Conservation (phyloP, 1,140 invertebrate species). For the Drosophila insularis region DNA sequence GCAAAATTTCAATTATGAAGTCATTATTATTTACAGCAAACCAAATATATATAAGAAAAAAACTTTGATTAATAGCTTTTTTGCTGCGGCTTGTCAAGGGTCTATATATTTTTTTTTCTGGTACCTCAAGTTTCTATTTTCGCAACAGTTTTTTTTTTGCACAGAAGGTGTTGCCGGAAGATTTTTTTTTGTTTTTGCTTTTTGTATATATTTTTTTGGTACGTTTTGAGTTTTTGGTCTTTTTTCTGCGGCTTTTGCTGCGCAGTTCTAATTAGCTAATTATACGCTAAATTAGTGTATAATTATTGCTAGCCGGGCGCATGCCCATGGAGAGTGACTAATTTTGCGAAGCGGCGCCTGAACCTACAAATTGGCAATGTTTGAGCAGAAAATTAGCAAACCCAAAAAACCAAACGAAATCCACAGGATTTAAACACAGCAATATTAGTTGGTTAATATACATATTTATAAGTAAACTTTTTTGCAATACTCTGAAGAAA, state of each 20-base stretch:
- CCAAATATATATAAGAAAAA: constrained; percentile 41
- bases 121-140: constrained; percentile 66
- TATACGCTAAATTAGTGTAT: constrained; percentile 79
- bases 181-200: constrained; percentile 42
- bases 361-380: constrained; percentile 11
- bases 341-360: constrained; percentile 38
- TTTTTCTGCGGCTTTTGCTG: constrained; percentile 49
- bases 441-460: background rate
- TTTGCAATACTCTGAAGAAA: background rate
- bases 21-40: constrained; percentile 77
- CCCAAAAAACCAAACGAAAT: background rate
- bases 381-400: constrained; percentile 13
- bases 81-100: constrained; percentile 54
- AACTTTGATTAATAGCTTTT: constrained; percentile 75
- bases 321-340: constrained; percentile 56
- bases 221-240: constrained; percentile 37
- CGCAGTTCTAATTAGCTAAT: constrained; percentile 81
- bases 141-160: constrained; percentile 69
- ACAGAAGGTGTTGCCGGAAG: constrained; percentile 79
- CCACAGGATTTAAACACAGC: background rate
- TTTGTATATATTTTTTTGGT: background rate
- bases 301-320: constrained; percentile 70
- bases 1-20: constrained; percentile 77
- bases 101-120: constrained; percentile 18
- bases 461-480: constrained; percentile 3